Conservation (phyloP, 2,113 vertebrate species). For the Neolamprologus sp. region DNA sequence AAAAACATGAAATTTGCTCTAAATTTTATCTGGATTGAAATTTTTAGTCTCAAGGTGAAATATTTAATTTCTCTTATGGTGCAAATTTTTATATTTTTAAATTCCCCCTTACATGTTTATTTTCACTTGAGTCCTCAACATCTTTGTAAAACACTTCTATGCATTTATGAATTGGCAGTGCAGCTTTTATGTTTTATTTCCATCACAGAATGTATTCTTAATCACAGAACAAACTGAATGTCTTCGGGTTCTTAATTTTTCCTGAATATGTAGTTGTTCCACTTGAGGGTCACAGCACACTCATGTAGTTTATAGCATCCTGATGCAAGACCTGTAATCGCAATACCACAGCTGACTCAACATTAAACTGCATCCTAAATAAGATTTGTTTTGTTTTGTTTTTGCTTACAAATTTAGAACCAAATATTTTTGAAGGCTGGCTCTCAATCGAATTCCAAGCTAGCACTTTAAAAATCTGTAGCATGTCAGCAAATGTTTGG, state of each 20-base stretch:
- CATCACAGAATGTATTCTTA: slow-evolving; percentile 50
- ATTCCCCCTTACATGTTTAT: rapidly evolving
- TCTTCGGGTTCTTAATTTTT: background rate
- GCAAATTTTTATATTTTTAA: background rate
- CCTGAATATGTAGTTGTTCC: background rate
- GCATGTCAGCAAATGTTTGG: slow-evolving; percentile 60
- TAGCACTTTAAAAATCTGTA: slow-evolving; percentile 79
- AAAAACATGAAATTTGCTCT: background rate
- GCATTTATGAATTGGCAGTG: slow-evolving; percentile 28
- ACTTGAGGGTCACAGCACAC: background rate
- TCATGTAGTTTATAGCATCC: background rate
- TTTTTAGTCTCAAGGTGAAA: background rate
- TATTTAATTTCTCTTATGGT: background rate
- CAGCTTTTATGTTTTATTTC: background rate
- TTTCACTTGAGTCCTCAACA: background rate
- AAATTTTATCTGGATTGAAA: background rate
- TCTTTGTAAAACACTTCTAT: slow-evolving; percentile 15
- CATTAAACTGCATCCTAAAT: background rate
- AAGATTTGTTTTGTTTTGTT: background rate
- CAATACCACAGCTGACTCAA: background rate
- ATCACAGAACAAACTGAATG: slow-evolving; percentile 36
- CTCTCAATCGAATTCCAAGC: slow-evolving; percentile 32
- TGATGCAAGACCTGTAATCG: background rate
- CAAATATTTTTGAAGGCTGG: slow-evolving; percentile 31
- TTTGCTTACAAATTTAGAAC: slow-evolving; percentile 4